Evolutionary conservation across 2,797 vertebrate genomes (phyloP), one percentile per base, ranked within the genome.

Genomic region (Fringilla coelebs): DNA sequence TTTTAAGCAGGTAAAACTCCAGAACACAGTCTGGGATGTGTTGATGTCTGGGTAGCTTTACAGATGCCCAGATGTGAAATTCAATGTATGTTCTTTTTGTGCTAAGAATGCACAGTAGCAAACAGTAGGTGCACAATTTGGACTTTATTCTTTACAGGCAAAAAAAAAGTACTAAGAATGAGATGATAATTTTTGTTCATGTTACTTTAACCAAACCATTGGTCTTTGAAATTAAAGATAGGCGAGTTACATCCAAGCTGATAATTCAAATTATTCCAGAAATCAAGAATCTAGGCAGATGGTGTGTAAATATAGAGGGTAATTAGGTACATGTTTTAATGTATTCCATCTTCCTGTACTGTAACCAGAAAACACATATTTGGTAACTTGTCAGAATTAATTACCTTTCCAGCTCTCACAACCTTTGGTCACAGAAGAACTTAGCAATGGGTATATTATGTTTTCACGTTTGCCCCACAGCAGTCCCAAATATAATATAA

Each of bases 1-100:
- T 99, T 89, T 97, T 99, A 55, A 98, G 97, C 98, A 99, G 99
- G 99, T 99, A 97, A 97, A 29, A 54, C 9, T 66, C 82, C 38
- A 13, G 66, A 62, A 52, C 34, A 45, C 13, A 32, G 0, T 52
- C 17, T 87, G 83, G 29, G 51, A 9, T 81, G 22, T 49, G 52
- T 0, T 72, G 29, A 45, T 83, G 38, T 34, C 40, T 2, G 0
- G 21, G 51, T 38, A 40, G 11, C 38, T 96, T 81, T 88, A 41
- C 40, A 80, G 57, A 40, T 80, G 48, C 11, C 66, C 28, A 21
- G 32, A 36, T 46, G 41, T 71, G 31, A 63, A 94, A 24, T 58
- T 70, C 55, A n/a, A 1, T 36, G 7, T 54, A 8, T 54, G 28
- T 63, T 88, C 70, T 87, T 79, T 71, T 78, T 43, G 52, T 73